Evolutionary conservation across 2,797 vertebrate species (phyloP).

Genomic region (Sebastes kiyomatsui): DNA sequence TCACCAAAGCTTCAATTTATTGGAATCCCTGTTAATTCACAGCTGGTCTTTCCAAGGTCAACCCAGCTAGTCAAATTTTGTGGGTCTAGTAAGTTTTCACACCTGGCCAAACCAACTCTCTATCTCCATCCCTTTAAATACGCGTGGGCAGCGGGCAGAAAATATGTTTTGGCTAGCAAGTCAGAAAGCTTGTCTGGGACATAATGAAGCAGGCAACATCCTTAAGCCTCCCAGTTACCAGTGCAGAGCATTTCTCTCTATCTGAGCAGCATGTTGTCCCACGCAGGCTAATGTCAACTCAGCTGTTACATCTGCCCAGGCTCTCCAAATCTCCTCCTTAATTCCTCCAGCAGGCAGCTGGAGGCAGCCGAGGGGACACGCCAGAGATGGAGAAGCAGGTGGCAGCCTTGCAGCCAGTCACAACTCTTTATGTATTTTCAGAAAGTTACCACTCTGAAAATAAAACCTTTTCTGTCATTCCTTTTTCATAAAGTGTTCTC

Average conservation of each 20-base stretch:
- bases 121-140: constrained; percentile 57
- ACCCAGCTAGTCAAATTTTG: constrained; percentile 34
- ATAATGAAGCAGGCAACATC: constrained; percentile 79
- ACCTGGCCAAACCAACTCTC: constrained; percentile 46
- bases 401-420: constrained; percentile 31
- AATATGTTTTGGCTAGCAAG: constrained; percentile 68
- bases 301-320: constrained; percentile 72
- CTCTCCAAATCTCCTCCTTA: constrained; percentile 71
- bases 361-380: constrained; percentile 44
- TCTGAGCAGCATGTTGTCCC: constrained; percentile 69
- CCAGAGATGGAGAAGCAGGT: constrained; percentile 50
- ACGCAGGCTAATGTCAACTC: constrained; percentile 68
- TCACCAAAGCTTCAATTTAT: constrained; percentile 27
- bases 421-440: constrained; percentile 8
- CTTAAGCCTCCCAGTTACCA: constrained; percentile 74
- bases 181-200: constrained; percentile 67
- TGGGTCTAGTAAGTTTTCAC: constrained; percentile 48
- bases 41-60: constrained; percentile 4
- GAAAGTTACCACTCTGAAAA: constrained; percentile 16
- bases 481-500: not conserved
- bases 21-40: constrained; percentile 6
- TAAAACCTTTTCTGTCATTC: constrained; percentile 7
- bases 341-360: constrained; percentile 72
- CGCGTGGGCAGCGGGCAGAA: constrained; percentile 63
- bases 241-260: constrained; percentile 69